Conservation (phyloP, 1,140 invertebrate genomes). For the Caenorhabditis briggsae region DNA sequence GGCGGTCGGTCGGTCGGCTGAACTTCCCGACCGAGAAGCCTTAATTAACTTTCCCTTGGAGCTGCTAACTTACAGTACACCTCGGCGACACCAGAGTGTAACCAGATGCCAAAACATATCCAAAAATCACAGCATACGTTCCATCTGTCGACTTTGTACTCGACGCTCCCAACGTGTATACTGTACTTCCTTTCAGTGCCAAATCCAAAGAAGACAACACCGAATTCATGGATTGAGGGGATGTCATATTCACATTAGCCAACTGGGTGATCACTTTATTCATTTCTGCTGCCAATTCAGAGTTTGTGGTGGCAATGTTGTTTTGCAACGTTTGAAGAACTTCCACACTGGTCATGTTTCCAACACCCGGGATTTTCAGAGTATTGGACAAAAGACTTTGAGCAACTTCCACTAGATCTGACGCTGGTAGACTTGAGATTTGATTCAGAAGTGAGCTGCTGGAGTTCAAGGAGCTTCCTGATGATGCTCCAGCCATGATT, state of each 20-base stretch:
- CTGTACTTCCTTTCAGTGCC: conserved; percentile 47
- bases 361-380: conserved; percentile 42
- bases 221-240: conserved; percentile 22
- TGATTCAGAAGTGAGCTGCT: conserved; percentile 31
- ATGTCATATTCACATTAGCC: conserved; percentile 35
- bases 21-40: no score
- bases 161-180: conserved; percentile 10
- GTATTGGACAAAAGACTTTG: conserved; percentile 22
- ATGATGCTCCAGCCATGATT: conserved; percentile 18
- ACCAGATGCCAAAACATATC: conserved; percentile 25
- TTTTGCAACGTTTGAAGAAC: conserved; percentile 3
- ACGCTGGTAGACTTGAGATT: neutral
- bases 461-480: neutral
- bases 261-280: conserved; percentile 9
- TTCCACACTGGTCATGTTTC: conserved; percentile 43
- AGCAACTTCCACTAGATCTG: conserved; percentile 38
- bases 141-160: conserved; percentile 39
- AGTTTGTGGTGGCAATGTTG: conserved; percentile 35
- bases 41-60: neutral
- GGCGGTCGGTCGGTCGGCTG: no score
- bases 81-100: conserved; percentile 28
- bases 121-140: conserved; percentile 27
- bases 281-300: conserved; percentile 13
- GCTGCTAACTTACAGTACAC: conserved; percentile 20
- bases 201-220: conserved; percentile 41